A percentile compares a stretch with the other conserved stretches of the same genome.
Conservation (phyloP, 1,140 invertebrate genomes). For the Drosophila takahashii region DNA sequence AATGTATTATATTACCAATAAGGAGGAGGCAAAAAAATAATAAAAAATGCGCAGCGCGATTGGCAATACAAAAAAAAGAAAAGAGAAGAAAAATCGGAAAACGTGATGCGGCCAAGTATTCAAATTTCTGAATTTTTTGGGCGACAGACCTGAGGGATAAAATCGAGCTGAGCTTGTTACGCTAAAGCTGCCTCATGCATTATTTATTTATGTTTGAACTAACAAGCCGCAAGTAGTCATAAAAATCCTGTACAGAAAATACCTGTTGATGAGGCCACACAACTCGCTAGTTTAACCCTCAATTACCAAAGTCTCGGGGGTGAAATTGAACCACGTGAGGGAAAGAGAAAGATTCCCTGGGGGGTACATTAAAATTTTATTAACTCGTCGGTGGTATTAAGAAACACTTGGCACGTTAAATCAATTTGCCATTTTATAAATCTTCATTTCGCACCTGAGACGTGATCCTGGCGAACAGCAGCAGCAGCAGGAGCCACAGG, state of each 20-base stretch:
- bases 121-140: slow-evolving; percentile 56
- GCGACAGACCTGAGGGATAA: slow-evolving; percentile 13
- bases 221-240: slow-evolving; percentile 79
- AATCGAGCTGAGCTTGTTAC: slow-evolving; percentile 18
- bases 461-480: slow-evolving; percentile 52
- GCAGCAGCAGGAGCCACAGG: slow-evolving; percentile 72
- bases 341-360: slow-evolving; percentile 35
- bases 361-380: slow-evolving; percentile 75
- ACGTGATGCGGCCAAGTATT: slow-evolving; percentile 74
- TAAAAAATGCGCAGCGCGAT: slow-evolving; percentile 67
- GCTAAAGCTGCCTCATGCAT: slow-evolving; percentile 55
- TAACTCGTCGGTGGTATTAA: slow-evolving; percentile 52
- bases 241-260: slow-evolving; percentile 69
- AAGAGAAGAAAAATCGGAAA: slow-evolving; percentile 54
- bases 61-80: slow-evolving; percentile 16
- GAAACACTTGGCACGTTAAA: slow-evolving; percentile 74
- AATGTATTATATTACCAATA: slow-evolving; percentile 74
- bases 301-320: slow-evolving; percentile 64
- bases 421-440: slow-evolving; percentile 82
- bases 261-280: slow-evolving; percentile 70
- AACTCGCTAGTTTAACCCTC: slow-evolving; percentile 72
- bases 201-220: slow-evolving; percentile 57
- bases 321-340: slow-evolving; percentile 62
- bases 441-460: slow-evolving; percentile 80
- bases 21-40: slow-evolving; percentile 47